A percentile compares a stretch with the other conserved stretches of the same genome.
Evolutionary conservation across 2,113 vertebrate genomes (phyloP).

Genomic region (Propithecus coquereli): DNA sequence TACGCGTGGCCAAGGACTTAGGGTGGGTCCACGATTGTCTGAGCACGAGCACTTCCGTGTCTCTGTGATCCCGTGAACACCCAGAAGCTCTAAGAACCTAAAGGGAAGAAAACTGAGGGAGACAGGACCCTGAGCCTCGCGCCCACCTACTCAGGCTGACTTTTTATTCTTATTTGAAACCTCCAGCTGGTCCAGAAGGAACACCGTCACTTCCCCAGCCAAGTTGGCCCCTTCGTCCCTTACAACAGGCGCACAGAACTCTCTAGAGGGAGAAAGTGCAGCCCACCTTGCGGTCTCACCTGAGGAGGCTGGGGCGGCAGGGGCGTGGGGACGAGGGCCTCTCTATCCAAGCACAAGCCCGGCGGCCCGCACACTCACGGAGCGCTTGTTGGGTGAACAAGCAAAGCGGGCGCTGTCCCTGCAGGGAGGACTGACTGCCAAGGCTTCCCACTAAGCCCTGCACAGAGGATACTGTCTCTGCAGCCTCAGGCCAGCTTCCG

Average conservation of each 20-base stretch:
- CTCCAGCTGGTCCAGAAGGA: background rate
- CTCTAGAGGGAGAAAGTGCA: background rate
- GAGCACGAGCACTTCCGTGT: fast-evolving
- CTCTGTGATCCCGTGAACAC: background rate
- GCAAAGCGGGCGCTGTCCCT: background rate
- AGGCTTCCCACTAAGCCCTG: background rate
- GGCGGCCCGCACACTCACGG: fast-evolving
- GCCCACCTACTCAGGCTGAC: background rate
- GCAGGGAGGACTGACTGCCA: background rate
- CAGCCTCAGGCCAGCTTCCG: fast-evolving
- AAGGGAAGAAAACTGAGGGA: background rate
- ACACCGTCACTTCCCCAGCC: background rate
- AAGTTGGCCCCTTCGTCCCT: background rate
- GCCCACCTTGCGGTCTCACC: background rate
- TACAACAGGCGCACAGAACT: background rate
- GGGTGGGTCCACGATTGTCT: background rate
- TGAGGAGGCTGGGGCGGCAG: no score
- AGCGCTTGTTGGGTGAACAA: background rate
- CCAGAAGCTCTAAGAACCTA: background rate
- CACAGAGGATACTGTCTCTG: background rate
- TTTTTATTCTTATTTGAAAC: background rate
- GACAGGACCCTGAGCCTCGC: fast-evolving
- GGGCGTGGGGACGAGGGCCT: no score
- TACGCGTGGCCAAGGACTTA: background rate
- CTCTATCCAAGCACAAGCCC: no score